A percentile compares a stretch with the other conserved stretches of the same genome.
Conservation (phyloP, 1,140 invertebrate species). For the Olivierus martensii region DNA sequence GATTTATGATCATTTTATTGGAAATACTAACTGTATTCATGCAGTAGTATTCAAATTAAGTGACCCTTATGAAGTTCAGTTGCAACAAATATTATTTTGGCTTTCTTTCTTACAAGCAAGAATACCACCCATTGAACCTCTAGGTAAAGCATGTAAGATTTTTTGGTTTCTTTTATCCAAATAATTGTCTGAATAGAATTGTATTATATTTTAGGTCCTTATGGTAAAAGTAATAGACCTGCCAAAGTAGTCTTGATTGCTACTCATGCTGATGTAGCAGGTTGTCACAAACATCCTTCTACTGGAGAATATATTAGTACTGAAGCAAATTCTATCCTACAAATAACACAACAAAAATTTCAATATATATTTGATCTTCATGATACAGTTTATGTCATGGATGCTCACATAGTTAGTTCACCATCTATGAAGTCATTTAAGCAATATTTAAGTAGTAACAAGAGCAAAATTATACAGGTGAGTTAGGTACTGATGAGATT, state of each 20-base stretch:
- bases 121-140: slow-evolving; percentile 47
- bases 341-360: slow-evolving; percentile 36
- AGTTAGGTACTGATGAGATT: slow-evolving; percentile 4
- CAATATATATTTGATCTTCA: slow-evolving; percentile 40
- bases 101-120: slow-evolving; percentile 60
- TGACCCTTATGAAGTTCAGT: slow-evolving; percentile 53
- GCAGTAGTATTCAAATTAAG: slow-evolving; percentile 57
- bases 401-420: slow-evolving; percentile 43
- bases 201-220: slow-evolving; percentile 31
- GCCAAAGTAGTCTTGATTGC: slow-evolving; percentile 45
- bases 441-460: slow-evolving; percentile 35
- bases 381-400: slow-evolving; percentile 41
- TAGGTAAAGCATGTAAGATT: slow-evolving; percentile 37
- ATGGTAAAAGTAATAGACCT: slow-evolving; percentile 37
- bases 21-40: slow-evolving; percentile 50
- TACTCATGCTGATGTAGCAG: slow-evolving; percentile 45
- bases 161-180: too few species aligned
- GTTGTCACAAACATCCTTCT: slow-evolving; percentile 25
- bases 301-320: slow-evolving; percentile 42
- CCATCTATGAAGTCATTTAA: slow-evolving; percentile 42
- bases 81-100: slow-evolving; percentile 65
- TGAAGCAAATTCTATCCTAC: slow-evolving; percentile 40
- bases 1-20: slow-evolving; percentile 61
- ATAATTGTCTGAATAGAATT: neutral
- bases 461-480: slow-evolving; percentile 35